phyloP scores from a whole-genome alignment of 2,888 invertebrate genomes.

The Choristoneura rosaceana region DNA sequence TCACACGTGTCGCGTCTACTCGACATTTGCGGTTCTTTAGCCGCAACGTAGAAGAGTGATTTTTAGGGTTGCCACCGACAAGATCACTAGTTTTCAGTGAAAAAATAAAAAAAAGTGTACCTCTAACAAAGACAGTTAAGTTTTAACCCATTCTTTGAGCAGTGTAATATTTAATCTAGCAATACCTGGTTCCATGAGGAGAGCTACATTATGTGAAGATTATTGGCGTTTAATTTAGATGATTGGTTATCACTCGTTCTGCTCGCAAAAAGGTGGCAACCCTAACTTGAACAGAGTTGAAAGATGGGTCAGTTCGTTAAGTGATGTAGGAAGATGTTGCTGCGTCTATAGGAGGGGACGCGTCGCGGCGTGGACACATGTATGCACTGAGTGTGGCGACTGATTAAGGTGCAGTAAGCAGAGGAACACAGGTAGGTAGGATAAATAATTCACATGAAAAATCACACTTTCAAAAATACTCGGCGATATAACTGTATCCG shows the following conservation, averaged over 20 bases:
- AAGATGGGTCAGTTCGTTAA: conserved; percentile 37
- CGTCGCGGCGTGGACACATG: conserved; percentile 44
- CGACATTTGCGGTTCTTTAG: conserved; percentile 24
- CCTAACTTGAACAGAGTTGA: conserved; percentile 18
- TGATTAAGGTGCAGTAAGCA: conserved; percentile 71
- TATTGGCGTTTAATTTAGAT: conserved; percentile 26
- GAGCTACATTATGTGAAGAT: conserved; percentile 21
- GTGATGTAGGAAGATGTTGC: conserved; percentile 6
- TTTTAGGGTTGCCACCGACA: conserved; percentile 40
- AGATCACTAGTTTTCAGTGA: conserved; percentile 12
- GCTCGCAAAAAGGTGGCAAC: conserved; percentile 28
- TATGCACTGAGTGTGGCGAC: conserved; percentile 55
- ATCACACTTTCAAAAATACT: conserved; percentile 78
- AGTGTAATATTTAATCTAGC: conserved; percentile 22
- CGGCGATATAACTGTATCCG: conserved; percentile 67
- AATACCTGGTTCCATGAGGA: conserved; percentile 37
- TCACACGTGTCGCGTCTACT: conserved; percentile 22
- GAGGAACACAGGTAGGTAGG: conserved; percentile 78
- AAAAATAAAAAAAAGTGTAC: conserved; percentile 30
- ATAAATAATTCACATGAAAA: conserved; percentile 82
- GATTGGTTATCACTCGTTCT: conserved; percentile 25
- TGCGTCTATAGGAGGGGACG: neutral
- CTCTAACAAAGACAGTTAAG: conserved; percentile 30
- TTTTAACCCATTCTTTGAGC: conserved; percentile 20
- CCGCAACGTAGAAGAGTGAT: neutral